These are phyloP conservation scores for Gopherus flavomarginatus DNA, from an alignment of 2,113 vertebrate genomes.

Conservation along the genomic window DNA sequence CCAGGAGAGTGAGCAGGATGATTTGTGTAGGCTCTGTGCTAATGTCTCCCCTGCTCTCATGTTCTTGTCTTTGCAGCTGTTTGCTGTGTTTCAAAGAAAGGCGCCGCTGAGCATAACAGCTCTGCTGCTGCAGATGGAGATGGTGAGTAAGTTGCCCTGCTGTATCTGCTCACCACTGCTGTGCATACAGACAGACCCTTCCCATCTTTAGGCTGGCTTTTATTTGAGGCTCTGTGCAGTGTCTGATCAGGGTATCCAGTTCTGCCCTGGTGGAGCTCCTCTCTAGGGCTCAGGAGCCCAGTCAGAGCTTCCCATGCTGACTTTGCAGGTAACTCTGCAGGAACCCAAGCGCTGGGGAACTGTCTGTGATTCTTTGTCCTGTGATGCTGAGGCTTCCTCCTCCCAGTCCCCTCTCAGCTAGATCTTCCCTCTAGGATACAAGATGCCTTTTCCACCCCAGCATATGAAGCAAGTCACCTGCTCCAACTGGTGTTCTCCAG, in stretches of 20 bases:
- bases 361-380: background rate
- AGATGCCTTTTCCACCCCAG: background rate
- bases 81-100: constrained; percentile 91
- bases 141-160: constrained; percentile 75
- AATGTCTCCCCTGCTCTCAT: background rate
- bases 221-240: background rate
- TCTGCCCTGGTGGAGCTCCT: background rate
- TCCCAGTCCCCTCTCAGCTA: background rate
- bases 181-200: background rate
- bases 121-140: constrained; percentile 87
- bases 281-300: background rate
- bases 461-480: background rate
- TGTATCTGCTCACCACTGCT: background rate
- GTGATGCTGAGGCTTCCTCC: background rate
- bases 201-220: background rate
- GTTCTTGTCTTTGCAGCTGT: constrained; percentile 81
- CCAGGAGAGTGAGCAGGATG: background rate
- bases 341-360: background rate
- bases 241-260: background rate
- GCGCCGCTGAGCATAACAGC: constrained; percentile 81
- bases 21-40: background rate
- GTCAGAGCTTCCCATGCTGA: background rate
- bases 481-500: background rate
- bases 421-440: background rate
- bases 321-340: background rate